Percentiles rank a stretch among this genome's conserved stretches.
Conservation (phyloP, 2,113 vertebrate species). For the Acrocephalus kingi region DNA sequence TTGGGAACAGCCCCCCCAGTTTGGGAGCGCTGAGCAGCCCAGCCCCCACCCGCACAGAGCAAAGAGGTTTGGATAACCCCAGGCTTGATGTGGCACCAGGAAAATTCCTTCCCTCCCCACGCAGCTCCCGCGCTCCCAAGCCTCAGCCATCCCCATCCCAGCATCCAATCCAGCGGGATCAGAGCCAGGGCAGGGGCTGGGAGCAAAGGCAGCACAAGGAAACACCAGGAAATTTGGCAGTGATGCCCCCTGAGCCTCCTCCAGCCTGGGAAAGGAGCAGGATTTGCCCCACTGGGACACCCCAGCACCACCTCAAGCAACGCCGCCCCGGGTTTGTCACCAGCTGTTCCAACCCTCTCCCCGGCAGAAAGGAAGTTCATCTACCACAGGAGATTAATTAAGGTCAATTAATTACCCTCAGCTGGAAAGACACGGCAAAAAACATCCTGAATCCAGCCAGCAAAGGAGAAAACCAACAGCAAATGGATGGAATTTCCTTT, state of each 20-base stretch:
- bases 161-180: accelerated
- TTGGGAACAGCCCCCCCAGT: not conserved
- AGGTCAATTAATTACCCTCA: not conserved
- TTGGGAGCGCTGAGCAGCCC: not conserved
- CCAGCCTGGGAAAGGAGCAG: not conserved
- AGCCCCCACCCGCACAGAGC: not conserved
- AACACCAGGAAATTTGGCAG: not conserved
- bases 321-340: not conserved
- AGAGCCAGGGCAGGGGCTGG: not conserved
- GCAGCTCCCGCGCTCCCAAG: accelerated
- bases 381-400: not conserved
- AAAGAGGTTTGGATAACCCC: not conserved
- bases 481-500: not conserved
- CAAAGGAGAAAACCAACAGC: not conserved
- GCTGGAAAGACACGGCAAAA: not conserved
- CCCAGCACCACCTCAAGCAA: not conserved
- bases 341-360: not conserved
- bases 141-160: not conserved
- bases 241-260: not conserved
- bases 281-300: not conserved
- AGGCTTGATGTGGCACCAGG: not conserved
- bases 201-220: not conserved
- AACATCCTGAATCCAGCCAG: not conserved
- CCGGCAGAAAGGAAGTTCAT: not conserved
- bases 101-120: not conserved